Evolutionary conservation across 2,113 vertebrate species (phyloP).

Genomic region (Haplochromis vanheusdeni): DNA sequence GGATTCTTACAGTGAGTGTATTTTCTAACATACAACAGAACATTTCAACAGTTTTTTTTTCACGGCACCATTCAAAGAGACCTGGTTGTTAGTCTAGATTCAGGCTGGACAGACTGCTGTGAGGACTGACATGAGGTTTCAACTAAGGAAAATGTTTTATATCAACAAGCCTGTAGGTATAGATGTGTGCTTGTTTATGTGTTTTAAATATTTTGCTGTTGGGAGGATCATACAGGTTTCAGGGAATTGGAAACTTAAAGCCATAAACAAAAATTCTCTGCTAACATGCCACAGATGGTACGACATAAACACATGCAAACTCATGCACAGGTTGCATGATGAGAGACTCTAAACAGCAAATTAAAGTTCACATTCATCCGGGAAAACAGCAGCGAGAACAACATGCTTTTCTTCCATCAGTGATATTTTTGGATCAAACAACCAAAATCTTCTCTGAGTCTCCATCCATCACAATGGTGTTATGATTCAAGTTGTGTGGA

Average conservation of each 20-base stretch:
- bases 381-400: slow-evolving; percentile 3
- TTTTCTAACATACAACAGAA: not conserved
- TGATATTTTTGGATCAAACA: slow-evolving; percentile 6
- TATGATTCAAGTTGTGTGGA: slow-evolving; percentile 5
- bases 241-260: not conserved
- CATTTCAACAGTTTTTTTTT: not conserved
- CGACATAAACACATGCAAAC: not conserved
- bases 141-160: not conserved
- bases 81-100: not conserved
- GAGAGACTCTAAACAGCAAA: slow-evolving; percentile 4
- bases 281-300: not conserved
- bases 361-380: not conserved
- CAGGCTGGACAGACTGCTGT: not conserved
- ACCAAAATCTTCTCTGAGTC: not conserved
- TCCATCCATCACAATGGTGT: slow-evolving; percentile 51
- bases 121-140: not conserved
- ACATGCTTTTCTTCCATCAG: not conserved
- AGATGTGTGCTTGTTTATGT: not conserved
- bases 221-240: not conserved
- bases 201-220: not conserved
- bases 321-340: slow-evolving; percentile 2
- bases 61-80: fast-evolving
- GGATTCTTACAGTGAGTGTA: not conserved
- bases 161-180: not conserved
- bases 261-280: not conserved